Evolutionary conservation across 1,140 invertebrate genomes (phyloP).

Genomic region (Dryas iulia): DNA sequence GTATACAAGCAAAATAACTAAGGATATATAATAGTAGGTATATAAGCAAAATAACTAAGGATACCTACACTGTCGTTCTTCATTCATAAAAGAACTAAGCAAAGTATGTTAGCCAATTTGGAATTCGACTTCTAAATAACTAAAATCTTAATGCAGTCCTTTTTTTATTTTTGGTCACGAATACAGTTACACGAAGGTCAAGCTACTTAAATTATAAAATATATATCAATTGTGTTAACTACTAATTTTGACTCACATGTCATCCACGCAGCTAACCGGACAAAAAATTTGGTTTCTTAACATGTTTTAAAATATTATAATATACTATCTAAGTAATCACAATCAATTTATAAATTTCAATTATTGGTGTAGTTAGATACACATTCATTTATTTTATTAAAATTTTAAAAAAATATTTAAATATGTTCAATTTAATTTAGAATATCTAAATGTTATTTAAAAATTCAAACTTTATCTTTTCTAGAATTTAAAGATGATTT

Average conservation of each 20-base stretch:
- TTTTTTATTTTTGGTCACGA: background rate
- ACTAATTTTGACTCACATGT: slow-evolving; percentile 1
- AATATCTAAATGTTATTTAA: background rate
- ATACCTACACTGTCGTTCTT: too few relatives aligned
- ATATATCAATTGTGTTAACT: background rate
- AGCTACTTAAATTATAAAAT: background rate
- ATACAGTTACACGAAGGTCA: background rate
- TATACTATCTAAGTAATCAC: background rate
- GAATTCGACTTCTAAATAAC: background rate
- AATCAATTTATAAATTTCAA: background rate
- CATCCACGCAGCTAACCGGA: slow-evolving; percentile 2
- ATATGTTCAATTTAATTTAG: background rate
- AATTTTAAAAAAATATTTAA: background rate
- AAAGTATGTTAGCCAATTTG: background rate
- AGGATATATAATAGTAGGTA: too few relatives aligned
- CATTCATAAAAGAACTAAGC: background rate
- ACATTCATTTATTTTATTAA: too few relatives aligned
- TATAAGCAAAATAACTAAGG: too few relatives aligned
- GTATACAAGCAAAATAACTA: too few relatives aligned
- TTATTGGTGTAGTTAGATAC: too few relatives aligned
- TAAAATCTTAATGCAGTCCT: background rate
- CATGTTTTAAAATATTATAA: background rate
- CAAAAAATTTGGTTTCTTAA: background rate
- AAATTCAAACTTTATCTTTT: background rate
- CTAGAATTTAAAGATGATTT: background rate